These are phyloP conservation scores for Antheraea assamensis DNA, from an alignment of 2,888 invertebrate genomes.

Conservation along the genomic window DNA sequence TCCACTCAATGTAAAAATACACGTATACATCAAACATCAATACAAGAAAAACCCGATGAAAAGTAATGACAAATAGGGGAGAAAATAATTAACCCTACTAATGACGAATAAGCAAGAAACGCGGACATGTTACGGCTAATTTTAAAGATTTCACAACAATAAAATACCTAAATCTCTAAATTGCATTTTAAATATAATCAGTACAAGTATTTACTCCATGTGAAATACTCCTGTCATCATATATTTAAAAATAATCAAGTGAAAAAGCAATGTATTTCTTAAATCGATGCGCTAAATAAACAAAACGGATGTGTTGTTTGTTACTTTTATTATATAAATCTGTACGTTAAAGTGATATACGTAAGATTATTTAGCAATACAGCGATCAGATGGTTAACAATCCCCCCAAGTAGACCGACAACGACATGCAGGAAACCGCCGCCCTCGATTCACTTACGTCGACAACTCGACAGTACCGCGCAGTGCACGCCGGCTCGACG, in stretches of 20 bases:
- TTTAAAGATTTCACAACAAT: not conserved
- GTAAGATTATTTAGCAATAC: constrained; percentile 14
- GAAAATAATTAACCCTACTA: not conserved
- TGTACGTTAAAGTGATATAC: constrained; percentile 7
- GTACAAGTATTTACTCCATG: not conserved
- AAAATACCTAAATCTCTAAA: not conserved
- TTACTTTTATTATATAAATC: not conserved
- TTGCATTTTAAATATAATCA: not conserved
- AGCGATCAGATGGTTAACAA: constrained; percentile 10
- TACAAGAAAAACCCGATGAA: not conserved
- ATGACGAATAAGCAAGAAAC: not conserved
- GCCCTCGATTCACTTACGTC: constrained; percentile 24
- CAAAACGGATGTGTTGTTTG: not conserved
- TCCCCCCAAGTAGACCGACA: not conserved
- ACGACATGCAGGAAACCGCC: constrained; percentile 26
- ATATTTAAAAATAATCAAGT: not conserved
- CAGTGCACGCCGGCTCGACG: not conserved
- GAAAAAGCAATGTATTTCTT: not conserved
- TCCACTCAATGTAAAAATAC: too few species aligned
- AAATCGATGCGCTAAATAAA: not conserved
- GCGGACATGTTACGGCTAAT: not conserved
- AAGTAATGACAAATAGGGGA: not conserved
- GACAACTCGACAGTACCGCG: constrained; percentile 24
- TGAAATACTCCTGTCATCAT: not conserved
- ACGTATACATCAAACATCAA: not conserved